Evolutionary conservation across 2,113 vertebrate genomes (phyloP).

Genomic region (Varanus komodoensis): DNA sequence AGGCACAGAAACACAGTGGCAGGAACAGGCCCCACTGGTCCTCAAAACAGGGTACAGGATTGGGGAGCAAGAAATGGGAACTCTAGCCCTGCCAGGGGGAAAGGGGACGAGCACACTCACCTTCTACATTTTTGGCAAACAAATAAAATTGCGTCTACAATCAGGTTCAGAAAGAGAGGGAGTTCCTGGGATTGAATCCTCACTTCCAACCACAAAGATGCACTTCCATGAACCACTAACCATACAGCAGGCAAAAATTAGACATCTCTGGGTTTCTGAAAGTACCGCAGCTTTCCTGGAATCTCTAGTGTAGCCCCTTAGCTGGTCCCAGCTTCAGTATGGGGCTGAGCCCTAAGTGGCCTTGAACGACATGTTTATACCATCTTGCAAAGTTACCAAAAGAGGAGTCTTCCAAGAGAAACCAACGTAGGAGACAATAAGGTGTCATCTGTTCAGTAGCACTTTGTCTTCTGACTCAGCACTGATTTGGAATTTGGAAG

Average conservation of each 20-base stretch:
- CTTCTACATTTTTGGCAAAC: not conserved
- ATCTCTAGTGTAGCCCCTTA: not conserved
- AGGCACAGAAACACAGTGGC: not conserved
- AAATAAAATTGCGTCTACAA: too few species aligned
- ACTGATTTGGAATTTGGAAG: constrained; percentile 24
- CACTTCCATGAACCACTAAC: not conserved
- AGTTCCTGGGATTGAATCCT: not conserved
- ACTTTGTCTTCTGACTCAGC: constrained; percentile 43
- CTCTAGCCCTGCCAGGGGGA: not conserved
- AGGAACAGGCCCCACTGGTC: not conserved
- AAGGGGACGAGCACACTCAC: not conserved
- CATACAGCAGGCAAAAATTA: not conserved
- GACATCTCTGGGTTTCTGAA: not conserved
- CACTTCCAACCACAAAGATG: not conserved
- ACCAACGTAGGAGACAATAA: not conserved
- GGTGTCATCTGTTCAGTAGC: constrained; percentile 25
- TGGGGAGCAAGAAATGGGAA: not conserved
- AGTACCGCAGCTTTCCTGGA: not conserved
- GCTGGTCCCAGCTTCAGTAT: too few species aligned
- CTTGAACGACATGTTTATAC: not conserved
- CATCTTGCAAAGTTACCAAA: not conserved
- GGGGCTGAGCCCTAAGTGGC: not conserved
- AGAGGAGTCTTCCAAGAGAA: constrained; percentile 14
- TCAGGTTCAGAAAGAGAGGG: not conserved
- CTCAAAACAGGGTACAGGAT: not conserved